These are phyloP conservation scores for Coregonus sp. DNA, from an alignment of 2,797 vertebrate genomes.

Conservation along the genomic window DNA sequence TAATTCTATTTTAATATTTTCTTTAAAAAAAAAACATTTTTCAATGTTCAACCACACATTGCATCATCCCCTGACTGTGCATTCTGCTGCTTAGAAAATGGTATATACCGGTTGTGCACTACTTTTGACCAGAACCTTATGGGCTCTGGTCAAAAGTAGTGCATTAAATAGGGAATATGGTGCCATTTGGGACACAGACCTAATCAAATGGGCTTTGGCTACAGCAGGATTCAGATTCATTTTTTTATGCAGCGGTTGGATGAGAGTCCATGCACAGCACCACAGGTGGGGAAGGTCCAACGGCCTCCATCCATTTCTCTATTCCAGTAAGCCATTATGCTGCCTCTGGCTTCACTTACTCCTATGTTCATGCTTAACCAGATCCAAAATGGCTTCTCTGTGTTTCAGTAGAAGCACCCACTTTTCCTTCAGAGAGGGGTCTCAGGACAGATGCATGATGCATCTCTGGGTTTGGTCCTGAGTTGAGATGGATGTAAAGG, in stretches of 20 bases:
- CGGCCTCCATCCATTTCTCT: neutral
- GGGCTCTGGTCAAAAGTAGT: neutral
- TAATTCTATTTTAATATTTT: neutral
- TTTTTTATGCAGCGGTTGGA: conserved; percentile 28
- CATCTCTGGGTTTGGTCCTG: too few relatives aligned
- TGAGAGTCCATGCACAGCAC: neutral
- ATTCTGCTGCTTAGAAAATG: conserved; percentile 16
- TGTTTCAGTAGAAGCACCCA: conserved; percentile 19
- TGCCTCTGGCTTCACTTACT: neutral
- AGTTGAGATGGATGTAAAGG: too few relatives aligned
- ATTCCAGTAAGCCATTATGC: neutral
- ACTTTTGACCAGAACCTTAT: too few relatives aligned
- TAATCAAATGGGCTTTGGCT: neutral
- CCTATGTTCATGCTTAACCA: neutral
- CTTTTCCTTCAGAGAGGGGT: too few relatives aligned
- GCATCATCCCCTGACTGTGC: neutral
- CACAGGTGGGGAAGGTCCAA: neutral
- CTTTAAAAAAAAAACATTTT: neutral
- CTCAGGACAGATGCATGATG: too few relatives aligned
- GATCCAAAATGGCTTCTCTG: conserved; percentile 32
- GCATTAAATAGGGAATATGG: too few relatives aligned
- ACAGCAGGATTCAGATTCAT: conserved; percentile 32
- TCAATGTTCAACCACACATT: neutral
- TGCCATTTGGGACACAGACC: too few relatives aligned
- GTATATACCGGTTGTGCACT: neutral